These are phyloP conservation scores for Vireo griseus DNA, from an alignment of 2,797 vertebrate genomes.

Conservation along the genomic window DNA sequence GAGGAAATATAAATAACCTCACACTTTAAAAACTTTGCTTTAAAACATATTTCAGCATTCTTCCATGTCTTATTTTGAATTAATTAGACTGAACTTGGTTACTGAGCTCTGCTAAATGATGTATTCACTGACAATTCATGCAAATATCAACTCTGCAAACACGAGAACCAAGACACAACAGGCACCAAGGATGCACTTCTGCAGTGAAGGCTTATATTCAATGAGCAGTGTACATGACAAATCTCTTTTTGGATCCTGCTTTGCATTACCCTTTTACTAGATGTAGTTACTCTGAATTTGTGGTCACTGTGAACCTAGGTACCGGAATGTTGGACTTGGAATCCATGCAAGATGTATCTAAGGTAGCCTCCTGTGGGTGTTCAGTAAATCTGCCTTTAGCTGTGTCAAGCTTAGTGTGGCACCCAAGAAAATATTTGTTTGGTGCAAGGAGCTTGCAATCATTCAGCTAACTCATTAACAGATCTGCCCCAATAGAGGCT, in stretches of 20 bases:
- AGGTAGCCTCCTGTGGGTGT: background rate
- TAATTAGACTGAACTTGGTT: background rate
- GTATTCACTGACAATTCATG: background rate
- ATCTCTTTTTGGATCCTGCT: background rate
- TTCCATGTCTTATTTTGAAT: background rate
- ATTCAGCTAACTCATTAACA: background rate
- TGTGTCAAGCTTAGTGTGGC: background rate
- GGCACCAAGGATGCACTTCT: background rate
- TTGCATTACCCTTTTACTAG: background rate
- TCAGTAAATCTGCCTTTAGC: background rate
- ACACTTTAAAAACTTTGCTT: background rate
- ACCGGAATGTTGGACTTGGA: background rate
- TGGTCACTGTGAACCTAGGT: background rate
- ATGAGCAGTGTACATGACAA: rapidly evolving
- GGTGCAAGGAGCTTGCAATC: background rate
- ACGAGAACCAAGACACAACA: background rate
- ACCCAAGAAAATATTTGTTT: background rate
- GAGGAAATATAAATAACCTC: background rate
- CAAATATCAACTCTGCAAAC: background rate
- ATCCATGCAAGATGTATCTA: background rate
- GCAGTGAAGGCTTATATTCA: background rate
- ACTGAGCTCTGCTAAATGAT: background rate
- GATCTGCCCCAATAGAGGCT: background rate
- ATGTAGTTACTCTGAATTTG: background rate
- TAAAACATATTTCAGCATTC: background rate